Base-by-base conservation (phyloP, 53 echinoderm and acorn worm species). In the Echinarachnius parma region DNA sequence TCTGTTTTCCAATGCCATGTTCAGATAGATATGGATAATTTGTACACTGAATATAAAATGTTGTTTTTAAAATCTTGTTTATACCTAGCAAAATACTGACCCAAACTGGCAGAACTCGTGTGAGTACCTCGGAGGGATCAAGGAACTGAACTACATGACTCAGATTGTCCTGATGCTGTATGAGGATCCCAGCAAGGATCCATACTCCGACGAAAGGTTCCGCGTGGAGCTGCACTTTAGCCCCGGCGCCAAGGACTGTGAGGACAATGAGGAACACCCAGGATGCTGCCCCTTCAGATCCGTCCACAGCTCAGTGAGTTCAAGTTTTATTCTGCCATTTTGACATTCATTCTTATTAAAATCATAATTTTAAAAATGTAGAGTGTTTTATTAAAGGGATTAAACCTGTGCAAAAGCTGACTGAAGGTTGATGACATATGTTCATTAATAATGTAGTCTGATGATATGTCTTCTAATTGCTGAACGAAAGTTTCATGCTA, bases 131-230 rank as follows among this genome's bases (percentile, higher is more conserved):
- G 84, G 85, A 19, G 87, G 84, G 16, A 86, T 95, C 53, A 79
- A 80, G 66, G 96, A 95, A 60, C 85, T 95, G 25, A 95, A 95
- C 77, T 95, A 95, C 77, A 95, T 95, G 96, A 91, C 96, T 31
- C 96, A 95, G 88, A 95, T 95, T 18, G 90, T 95, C 0, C 62
- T 95, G 32, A 95, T 95, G 96, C 63, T 95, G 75, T 95, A 95
- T 22, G 96, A 95, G 50, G 96, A 95, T 58, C 96, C 90, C 0
- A 95, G 87, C 55, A 95, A 94, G 68, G 96, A 95, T 21, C 81
- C 82, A 0, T 56, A 39, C 31, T 91, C 96, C 1, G 90, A 90
- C n/a, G 96, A 95, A 19, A 83, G 89, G n/a, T 95, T 87, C 70
- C 48, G 87, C 39, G 96, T 95, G 39, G 96, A 95, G 79, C 65